Percentiles rank a stretch among this genome's conserved stretches.
These are phyloP conservation scores for Colinus virginianus DNA, from an alignment of 2,113 vertebrate genomes.

Conservation along the genomic window DNA sequence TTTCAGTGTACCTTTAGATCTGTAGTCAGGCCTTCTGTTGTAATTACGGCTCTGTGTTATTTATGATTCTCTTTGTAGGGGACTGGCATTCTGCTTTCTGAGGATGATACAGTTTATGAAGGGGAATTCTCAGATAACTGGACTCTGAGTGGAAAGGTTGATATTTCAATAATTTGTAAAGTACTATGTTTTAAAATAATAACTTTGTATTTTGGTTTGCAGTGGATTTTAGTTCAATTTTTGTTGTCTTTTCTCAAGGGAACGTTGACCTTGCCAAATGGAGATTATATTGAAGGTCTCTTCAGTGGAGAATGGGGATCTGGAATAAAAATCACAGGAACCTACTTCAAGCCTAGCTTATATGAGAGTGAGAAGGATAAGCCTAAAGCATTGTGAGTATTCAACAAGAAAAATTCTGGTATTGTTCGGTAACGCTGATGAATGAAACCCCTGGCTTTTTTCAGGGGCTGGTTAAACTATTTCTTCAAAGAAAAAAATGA, in stretches of 20 bases:
- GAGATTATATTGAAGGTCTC: constrained; percentile 94
- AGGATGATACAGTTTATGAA: constrained; percentile 95
- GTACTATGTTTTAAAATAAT: neutral
- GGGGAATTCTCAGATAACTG: constrained; percentile 98
- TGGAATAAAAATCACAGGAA: constrained; percentile 93
- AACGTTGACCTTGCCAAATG: constrained; percentile 90
- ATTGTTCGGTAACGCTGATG: neutral
- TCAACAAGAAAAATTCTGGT: neutral
- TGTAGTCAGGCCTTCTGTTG: neutral
- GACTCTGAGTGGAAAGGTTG: constrained; percentile 96
- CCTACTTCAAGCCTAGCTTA: constrained; percentile 92
- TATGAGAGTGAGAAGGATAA: constrained; percentile 93
- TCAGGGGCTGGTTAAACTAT: neutral
- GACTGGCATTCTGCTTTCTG: constrained; percentile 91
- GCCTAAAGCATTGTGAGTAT: constrained; percentile 85
- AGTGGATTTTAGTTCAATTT: neutral
- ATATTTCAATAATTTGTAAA: neutral
- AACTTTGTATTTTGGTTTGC: neutral
- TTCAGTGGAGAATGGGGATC: constrained; percentile 96
- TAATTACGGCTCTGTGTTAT: neutral
- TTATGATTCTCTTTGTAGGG: constrained; percentile 78
- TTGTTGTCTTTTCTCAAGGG: constrained; percentile 78
- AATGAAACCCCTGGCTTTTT: neutral
- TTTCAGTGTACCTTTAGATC: neutral
- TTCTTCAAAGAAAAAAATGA: neutral